Evolutionary conservation across 2,888 invertebrate genomes (phyloP), one percentile per base, ranked within the genome.

Genomic region (Chrysolina oricalcia): DNA sequence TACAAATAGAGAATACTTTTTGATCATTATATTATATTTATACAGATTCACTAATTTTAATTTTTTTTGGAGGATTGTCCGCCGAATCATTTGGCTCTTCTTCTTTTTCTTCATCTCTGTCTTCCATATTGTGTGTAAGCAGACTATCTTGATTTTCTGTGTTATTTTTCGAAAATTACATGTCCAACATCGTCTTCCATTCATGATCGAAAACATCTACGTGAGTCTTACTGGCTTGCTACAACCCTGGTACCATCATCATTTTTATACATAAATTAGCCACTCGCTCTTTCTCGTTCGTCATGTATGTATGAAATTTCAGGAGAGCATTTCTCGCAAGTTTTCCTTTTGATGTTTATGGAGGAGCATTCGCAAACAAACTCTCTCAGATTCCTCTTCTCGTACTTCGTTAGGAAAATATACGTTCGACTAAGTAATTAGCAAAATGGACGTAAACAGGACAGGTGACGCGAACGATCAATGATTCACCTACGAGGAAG

Each of bases 401-500:
- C 17, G 53, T 19, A 53, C 53, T 53, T 53, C 53, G 53, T 53
- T 53, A 53, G 21, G 19, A 53, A 53, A 53, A 53, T 53, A 53
- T 13, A 21, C 53, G 53, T 53, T 53, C 21, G 19, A 53, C 53
- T 21, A 13, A 53, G 53, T 53, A 53, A 53, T 53, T 53, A 53
- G 13, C 21, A 10, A 53, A 19, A 53, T 21, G 53, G 53, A 53
- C 21, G 53, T 53, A 21, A 53, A 53, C 19, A 21, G 1, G 10
- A 21, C 10, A 21, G 50, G 21, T 23, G 10, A 53, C 15, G 19
- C 21, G 53, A 4, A 53, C 13, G 53, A 19, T 53, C 19, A 10
- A 53, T 53, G 21, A 21, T 23, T 53, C 21, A 53, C 53, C 53
- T 53, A 4, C 53, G 53, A 53, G 23, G 5, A 15, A 53, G 2